A percentile compares a stretch with the other conserved stretches of the same genome.
Conservation (phyloP, 2,888 invertebrate genomes). For the Drosophila parthenogenetica region DNA sequence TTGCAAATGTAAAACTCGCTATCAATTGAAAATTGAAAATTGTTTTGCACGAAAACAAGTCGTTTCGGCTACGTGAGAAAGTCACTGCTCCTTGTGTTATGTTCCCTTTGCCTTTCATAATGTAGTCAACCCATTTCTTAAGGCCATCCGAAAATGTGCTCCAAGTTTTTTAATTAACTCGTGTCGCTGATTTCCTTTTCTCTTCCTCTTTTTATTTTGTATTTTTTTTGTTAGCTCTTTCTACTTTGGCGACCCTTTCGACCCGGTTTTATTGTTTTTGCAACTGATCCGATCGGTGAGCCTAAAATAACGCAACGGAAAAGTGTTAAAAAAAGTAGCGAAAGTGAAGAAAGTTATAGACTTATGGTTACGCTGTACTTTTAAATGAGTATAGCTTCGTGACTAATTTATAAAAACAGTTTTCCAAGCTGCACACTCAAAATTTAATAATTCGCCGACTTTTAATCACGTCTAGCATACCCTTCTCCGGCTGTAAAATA, state of each 20-base stretch:
- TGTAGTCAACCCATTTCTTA: slow-evolving; percentile 47
- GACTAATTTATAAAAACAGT: too few species aligned
- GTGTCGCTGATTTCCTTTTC: slow-evolving; percentile 34
- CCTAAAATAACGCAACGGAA: slow-evolving; percentile 27
- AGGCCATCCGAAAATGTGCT: slow-evolving; percentile 42
- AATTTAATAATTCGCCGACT: too few species aligned
- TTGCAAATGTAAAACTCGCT: slow-evolving; percentile 12
- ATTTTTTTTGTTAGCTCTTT: neutral
- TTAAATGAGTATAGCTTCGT: too few species aligned
- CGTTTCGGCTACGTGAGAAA: slow-evolving; percentile 23
- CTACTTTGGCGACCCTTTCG: slow-evolving; percentile 4
- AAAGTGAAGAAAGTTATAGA: neutral
- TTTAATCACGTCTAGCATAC: neutral
- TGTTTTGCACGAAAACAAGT: slow-evolving; percentile 10
- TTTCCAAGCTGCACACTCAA: too few species aligned
- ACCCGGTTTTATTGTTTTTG: slow-evolving; percentile 32
- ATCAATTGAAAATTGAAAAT: slow-evolving; percentile 17
- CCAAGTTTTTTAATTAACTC: slow-evolving; percentile 75
- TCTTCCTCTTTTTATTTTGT: neutral
- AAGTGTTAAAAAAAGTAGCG: neutral
- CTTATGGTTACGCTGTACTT: slow-evolving; percentile 3
- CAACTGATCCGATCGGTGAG: slow-evolving; percentile 66
- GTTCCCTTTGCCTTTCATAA: neutral
- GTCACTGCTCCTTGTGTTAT: neutral
- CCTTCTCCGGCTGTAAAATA: neutral